Base-by-base conservation (phyloP, 2,888 invertebrate species). In the Rhagium mordax region DNA sequence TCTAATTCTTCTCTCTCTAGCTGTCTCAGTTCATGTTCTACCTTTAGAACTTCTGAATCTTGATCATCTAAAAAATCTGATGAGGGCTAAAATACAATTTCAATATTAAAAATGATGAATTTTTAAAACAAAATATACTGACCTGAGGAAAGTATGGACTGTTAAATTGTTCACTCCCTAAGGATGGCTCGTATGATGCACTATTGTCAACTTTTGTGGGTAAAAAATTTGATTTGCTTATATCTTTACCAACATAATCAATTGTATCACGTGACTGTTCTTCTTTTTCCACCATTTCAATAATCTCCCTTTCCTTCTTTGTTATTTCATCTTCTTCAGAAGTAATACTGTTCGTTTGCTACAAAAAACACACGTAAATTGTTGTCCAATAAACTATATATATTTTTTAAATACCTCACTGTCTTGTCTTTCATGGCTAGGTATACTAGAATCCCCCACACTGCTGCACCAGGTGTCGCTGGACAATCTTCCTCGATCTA, bases 301-400 rank as follows among this genome's bases (percentile, higher is more conserved):
- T 92, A 66, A 93, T 92, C 84, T 92, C 92, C 53, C 91, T 87
- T 82, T 93, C 92, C 78, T 91, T 92, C 83, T 91, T 91, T 47
- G 89, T 89, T 80, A 92, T 91, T 81, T 95, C 94, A 82, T 94
- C 95, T 86, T 96, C 95, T 84, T 95, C 95, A 6, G 94, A 94
- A 48, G 93, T 93, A 61, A 93, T 90, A 74, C 93, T 93, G 83
- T 92, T 92, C 7, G 93, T 94, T 87, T 84, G 85, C 85, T 85
- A 65, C 55, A 77, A 78, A 68, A 68, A 65, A 59, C 15, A 55
- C 57, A 66, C 68, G 62, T 49, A 74, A 72, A 72, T 10, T n/a
- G 18, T 27, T 24, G 15, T n/a, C 8, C 20, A 8, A 2, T 18
- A 13, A 59, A 13, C 8, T 8, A 33, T 33, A 33, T 41, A n/a